Base-by-base conservation (phyloP, 2,797 vertebrate genomes). In the Falco cherrug region DNA sequence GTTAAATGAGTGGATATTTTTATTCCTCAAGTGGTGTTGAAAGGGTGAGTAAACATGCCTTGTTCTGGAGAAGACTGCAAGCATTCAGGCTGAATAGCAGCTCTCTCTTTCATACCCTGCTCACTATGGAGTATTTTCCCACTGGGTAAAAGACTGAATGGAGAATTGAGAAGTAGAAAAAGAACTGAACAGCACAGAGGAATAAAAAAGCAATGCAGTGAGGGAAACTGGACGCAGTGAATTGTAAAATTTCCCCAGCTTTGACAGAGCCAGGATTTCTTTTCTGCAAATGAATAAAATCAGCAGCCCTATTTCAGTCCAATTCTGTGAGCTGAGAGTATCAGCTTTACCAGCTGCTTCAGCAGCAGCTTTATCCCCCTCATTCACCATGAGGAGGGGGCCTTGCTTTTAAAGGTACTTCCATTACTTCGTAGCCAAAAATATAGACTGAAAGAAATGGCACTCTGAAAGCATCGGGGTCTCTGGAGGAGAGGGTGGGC, bases 81-180 rank as follows among this genome's bases (percentile, higher is more conserved):
- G 68, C 64, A 68, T 63, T 92, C 90, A 69, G 57, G 84, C 81
- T 94, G 88, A 96, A 83, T 28, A 75, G 90, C 71, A 51, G 81
- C 45, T 47, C 75, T 43, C 56, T 76, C 67, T 70, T 92, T 70
- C 59, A 56, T n/a, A 74, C 16, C 47, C 75, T 68, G 26, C 64
- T 84, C 33, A 4, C 88, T 64, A 6, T 7, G 2, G 56, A 91
- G 51, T 67, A n/a, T 92, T 91, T 93, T 82, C 85, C 86, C 88
- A 50, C 29, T 71, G 68, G 48, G 21, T 53, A 84, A 89, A 87
- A 87, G 31, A n/a, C 33, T 92, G 56, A 87, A 88, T 18, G 22
- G 47, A 94, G 74, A 87, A 57, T 20, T 87, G 63, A 90, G 83
- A 81, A 84, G 56, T 8, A 67, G 39, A 79, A 51, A 50, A 80